Conservation (phyloP, 1,140 invertebrate species). For the Agrilus planipennis region DNA sequence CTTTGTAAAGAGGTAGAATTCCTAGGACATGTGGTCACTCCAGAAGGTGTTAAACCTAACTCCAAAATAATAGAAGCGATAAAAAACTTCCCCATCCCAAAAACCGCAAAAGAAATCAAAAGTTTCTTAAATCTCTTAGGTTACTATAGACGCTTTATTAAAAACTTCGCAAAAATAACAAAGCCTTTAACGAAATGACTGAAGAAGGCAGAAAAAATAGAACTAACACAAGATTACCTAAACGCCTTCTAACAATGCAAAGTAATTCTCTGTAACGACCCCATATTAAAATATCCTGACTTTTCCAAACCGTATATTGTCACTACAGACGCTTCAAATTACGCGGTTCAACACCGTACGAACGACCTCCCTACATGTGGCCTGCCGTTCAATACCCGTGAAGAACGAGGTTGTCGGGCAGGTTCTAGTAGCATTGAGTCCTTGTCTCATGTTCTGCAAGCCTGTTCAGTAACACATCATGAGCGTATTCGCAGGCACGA, state of each 20-base stretch:
- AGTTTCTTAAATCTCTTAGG: slow-evolving; percentile 13
- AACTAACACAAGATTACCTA: too few species aligned
- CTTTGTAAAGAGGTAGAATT: slow-evolving; percentile 9
- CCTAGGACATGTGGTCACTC: slow-evolving; percentile 10
- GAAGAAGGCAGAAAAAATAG: too few species aligned
- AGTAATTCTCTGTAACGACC: too few species aligned
- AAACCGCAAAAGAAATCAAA: slow-evolving; percentile 13
- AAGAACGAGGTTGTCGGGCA: too few species aligned
- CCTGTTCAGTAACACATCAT: slow-evolving; percentile 7
- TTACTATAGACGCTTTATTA: slow-evolving; percentile 13
- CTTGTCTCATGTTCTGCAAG: slow-evolving; percentile 10
- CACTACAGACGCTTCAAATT: too few species aligned
- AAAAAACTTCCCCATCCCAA: slow-evolving; percentile 13
- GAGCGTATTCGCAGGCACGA: slow-evolving; percentile 8
- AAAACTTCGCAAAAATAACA: slow-evolving; percentile 25
- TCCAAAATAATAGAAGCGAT: slow-evolving; percentile 12
- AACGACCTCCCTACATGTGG: too few species aligned
- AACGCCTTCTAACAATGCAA: too few species aligned
- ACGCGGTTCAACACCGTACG: too few species aligned
- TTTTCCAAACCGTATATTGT: too few species aligned
- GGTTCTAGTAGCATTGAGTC: neutral
- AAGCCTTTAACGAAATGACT: slow-evolving; percentile 28
- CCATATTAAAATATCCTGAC: too few species aligned
- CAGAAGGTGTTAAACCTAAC: slow-evolving; percentile 12
- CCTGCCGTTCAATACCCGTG: too few species aligned